Conservation (phyloP, 2,113 vertebrate species). For the Pionites leucogaster region DNA sequence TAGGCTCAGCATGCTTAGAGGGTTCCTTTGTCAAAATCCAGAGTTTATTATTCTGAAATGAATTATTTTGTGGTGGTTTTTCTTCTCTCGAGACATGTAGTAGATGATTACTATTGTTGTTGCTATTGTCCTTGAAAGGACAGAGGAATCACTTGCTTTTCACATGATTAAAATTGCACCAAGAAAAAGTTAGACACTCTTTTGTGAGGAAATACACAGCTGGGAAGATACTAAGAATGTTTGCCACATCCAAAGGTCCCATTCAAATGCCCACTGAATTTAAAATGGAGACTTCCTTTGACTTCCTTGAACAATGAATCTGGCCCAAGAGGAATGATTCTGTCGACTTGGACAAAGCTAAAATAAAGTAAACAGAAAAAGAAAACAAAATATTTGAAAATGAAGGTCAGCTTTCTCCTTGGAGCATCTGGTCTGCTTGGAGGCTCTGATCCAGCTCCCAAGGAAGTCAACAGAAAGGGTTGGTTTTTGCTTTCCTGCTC, state of each 20-base stretch:
- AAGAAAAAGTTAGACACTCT: background rate
- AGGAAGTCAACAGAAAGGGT: background rate
- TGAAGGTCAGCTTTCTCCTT: background rate
- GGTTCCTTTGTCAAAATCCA: background rate
- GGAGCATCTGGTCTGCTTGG: background rate
- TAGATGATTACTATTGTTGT: background rate
- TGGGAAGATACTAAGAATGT: background rate
- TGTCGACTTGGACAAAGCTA: background rate
- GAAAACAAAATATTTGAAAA: background rate
- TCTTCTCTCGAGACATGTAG: background rate
- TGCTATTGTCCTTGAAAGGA: background rate
- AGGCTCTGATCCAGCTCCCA: background rate
- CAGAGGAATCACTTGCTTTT: background rate
- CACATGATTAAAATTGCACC: background rate
- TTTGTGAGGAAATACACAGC: background rate
- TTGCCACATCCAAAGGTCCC: background rate
- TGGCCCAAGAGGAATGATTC: background rate
- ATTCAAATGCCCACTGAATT: background rate
- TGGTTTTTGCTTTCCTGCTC: background rate
- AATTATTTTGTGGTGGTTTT: background rate
- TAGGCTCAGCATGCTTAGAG: background rate
- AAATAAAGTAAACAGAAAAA: background rate
- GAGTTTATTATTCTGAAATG: background rate
- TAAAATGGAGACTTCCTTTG: background rate
- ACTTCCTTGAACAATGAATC: background rate